Conservation (phyloP, 2,113 vertebrate species). For the Gambusia affinis region DNA sequence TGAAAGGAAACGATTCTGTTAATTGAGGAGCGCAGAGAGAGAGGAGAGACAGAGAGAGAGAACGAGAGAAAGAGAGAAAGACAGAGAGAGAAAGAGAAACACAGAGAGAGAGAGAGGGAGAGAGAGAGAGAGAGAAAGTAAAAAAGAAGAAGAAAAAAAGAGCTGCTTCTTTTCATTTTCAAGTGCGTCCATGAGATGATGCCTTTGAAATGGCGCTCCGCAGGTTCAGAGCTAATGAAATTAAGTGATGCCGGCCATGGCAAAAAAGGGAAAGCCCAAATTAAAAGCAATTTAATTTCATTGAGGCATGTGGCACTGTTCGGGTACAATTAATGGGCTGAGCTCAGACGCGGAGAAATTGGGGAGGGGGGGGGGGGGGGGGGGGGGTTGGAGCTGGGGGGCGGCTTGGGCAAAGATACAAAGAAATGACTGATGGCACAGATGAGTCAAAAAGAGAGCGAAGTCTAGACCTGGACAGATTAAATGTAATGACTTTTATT, state of each 20-base stretch:
- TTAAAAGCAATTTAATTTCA: conserved; percentile 98
- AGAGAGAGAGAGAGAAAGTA: conserved; percentile 5
- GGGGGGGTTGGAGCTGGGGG: background rate
- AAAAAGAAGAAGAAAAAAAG: conserved; percentile 57
- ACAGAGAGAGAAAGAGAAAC: background rate
- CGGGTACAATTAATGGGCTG: conserved; percentile 90
- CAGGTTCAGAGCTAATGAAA: conserved; percentile 98
- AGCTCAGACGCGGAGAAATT: conserved; percentile 34
- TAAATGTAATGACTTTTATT: conserved; percentile 48
- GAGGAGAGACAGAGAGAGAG: conserved; percentile 60
- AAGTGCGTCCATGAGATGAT: conserved; percentile 91
- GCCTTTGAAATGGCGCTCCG: conserved; percentile 93
- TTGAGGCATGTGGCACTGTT: conserved; percentile 94
- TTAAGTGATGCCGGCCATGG: conserved; percentile 92
- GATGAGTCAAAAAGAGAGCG: conserved; percentile 52
- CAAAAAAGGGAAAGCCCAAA: conserved; percentile 87
- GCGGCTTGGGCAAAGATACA: conserved; percentile 49
- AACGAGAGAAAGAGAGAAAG: conserved; percentile 54
- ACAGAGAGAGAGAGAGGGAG: conserved; percentile 65
- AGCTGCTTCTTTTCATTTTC: conserved; percentile 94
- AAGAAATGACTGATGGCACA: conserved; percentile 63
- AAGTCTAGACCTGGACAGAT: conserved; percentile 62
- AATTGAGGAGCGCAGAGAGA: conserved; percentile 93
- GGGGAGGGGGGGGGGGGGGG: background rate
- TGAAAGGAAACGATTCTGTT: conserved; percentile 99